Conservation (phyloP, 1,140 invertebrate species). For the Stegodyphus dumicola region DNA sequence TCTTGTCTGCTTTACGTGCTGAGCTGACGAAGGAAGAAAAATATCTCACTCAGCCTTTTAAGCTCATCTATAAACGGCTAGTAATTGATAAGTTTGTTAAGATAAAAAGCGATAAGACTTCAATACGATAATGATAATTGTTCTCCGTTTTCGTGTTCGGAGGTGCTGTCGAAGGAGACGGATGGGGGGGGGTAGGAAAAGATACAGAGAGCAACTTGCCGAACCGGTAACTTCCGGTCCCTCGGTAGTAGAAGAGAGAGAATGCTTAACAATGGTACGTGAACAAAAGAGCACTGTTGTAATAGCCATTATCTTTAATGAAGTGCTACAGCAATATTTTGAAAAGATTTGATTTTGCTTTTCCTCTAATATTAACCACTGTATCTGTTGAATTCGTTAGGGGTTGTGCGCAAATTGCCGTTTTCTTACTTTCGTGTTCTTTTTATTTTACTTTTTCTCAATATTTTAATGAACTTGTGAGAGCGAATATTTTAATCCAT, state of each 20-base stretch:
- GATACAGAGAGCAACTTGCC: too few relatives aligned
- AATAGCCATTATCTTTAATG: slow-evolving; percentile 18
- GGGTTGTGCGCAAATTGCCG: too few relatives aligned
- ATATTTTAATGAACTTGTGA: too few relatives aligned
- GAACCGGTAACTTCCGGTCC: too few relatives aligned
- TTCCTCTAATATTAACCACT: too few relatives aligned
- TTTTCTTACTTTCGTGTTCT: too few relatives aligned
- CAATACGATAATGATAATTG: slow-evolving; percentile 12
- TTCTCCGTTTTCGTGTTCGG: neutral
- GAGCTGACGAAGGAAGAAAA: neutral
- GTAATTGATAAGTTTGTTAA: slow-evolving; percentile 16
- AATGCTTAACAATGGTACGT: neutral
- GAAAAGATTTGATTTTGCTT: neutral
- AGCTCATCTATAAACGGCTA: neutral
- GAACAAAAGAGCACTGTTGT: neutral
- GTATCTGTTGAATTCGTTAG: too few relatives aligned
- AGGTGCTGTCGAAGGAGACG: neutral
- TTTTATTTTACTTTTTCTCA: too few relatives aligned
- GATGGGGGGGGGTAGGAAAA: too few relatives aligned
- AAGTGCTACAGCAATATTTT: slow-evolving; percentile 11
- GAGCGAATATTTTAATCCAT: too few relatives aligned
- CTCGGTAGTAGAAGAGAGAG: too few relatives aligned
- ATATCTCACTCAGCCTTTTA: neutral
- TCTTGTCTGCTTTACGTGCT: neutral
- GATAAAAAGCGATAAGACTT: neutral